These are phyloP conservation scores for Galbula dea DNA, from an alignment of 2,113 vertebrate genomes.

Conservation along the genomic window DNA sequence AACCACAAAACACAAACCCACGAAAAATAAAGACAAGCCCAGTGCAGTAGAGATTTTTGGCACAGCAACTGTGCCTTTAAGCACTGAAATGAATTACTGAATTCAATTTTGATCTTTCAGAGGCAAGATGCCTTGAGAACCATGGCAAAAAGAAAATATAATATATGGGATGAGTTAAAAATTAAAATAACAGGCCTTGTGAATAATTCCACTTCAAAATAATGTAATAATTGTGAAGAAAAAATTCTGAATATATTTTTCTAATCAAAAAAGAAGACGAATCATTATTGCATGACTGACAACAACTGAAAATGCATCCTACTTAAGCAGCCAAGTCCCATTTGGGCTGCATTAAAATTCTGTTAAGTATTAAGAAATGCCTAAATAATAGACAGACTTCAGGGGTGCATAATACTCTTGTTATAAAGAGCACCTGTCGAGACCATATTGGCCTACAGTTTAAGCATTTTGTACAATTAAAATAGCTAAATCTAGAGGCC, in stretches of 20 bases:
- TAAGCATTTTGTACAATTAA: conserved; percentile 44
- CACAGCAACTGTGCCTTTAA: neutral
- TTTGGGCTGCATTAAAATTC: conserved; percentile 5
- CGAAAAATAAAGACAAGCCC: neutral
- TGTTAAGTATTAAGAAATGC: conserved; percentile 17
- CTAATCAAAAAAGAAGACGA: neutral
- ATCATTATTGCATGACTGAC: neutral
- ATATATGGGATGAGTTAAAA: neutral
- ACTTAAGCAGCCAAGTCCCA: neutral
- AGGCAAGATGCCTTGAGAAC: neutral
- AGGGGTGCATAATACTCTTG: conserved; percentile 1
- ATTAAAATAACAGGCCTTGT: neutral
- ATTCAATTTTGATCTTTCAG: neutral
- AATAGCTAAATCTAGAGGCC: conserved; percentile 32
- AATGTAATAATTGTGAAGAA: neutral
- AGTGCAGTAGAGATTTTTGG: neutral
- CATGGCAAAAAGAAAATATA: neutral
- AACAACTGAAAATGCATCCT: neutral
- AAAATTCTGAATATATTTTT: neutral
- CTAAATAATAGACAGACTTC: conserved; percentile 36
- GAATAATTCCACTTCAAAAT: neutral
- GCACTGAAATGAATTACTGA: neutral
- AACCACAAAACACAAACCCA: neutral
- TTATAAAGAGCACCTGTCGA: conserved; percentile 43
- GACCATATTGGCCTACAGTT: neutral